Base-by-base conservation (phyloP, 2,113 vertebrate species). In the Centropristis striata region DNA sequence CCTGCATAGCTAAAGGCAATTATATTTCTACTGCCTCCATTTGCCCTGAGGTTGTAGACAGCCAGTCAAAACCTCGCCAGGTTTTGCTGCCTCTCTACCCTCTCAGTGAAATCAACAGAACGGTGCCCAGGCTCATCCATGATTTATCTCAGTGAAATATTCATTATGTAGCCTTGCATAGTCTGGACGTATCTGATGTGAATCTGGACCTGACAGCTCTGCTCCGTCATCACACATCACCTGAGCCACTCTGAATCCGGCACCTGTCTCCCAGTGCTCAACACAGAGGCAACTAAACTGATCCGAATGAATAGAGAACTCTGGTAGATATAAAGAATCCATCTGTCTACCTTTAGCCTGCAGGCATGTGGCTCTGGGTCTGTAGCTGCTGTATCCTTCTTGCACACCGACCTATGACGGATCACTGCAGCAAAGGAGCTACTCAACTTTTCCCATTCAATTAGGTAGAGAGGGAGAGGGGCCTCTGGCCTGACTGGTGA, bases 101-200 rank as follows among this genome's bases (percentile, higher is more conserved):
- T 89, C 89, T 88, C 85, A 81, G 86, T 92, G 90, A 92, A 94
- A 92, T 92, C 89, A 93, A 92, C 90, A 87, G 86, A 90, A 90
- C 57, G 78, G 78, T 87, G 83, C 89, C 85, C 61, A 13, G 77
- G 70, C 86, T 92, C 90, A 93, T 94, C 81, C 88, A 93, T 91
- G 90, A 92, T 94, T 94, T 88, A 94, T 89, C 88, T 78, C 60
- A 25, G 90, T 94, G 90, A 92, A 92, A 94, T 94, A 93, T 94
- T 94, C 89, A 92, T 94, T 81, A 86, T 83, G 84, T 90, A 88
- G 88, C 84, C 87, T 88, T 84, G 86, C 88, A 87, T 89, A 84
- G 90, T 90, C 80, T 88, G 86, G 86, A 89, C 57, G 36, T 74
- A 87, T 91, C 86, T 90, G 91, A 93, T 87, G 92, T 90, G 90